Conservation (phyloP, 2,113 vertebrate species). For the Desmodus rotundus region DNA sequence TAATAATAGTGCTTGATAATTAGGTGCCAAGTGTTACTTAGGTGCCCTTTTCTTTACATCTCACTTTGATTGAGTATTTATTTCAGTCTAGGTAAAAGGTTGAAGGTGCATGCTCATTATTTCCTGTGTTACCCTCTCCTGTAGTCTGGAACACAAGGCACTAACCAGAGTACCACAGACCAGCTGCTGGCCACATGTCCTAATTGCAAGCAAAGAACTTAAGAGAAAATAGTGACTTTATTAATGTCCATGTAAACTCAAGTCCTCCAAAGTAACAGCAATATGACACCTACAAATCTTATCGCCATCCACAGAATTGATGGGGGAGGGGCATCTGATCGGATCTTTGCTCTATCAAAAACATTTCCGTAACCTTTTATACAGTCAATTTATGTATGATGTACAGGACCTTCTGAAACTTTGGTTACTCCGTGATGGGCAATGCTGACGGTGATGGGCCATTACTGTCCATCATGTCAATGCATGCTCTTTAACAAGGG, state of each 20-base stretch:
- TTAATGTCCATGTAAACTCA: not conserved
- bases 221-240: not conserved
- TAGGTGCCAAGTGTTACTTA: not conserved
- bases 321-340: not conserved
- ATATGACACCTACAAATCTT: not conserved
- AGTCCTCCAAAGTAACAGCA: not conserved
- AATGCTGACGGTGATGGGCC: not conserved
- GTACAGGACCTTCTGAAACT: conserved; percentile 8
- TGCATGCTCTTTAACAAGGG: conserved; percentile 33
- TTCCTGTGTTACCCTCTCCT: not conserved
- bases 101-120: not conserved
- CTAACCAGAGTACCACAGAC: not conserved
- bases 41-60: not conserved
- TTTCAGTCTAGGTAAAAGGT: not conserved
- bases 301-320: not conserved
- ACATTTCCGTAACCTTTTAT: not conserved
- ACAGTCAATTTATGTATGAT: not conserved
- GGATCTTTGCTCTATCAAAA: not conserved
- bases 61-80: not conserved
- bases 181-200: not conserved
- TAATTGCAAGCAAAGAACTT: not conserved
- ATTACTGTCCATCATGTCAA: conserved; percentile 57
- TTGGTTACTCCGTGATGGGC: not conserved
- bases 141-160: not conserved
- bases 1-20: not conserved